Conservation (phyloP, 1,140 invertebrate genomes). For the Diabrotica undecimpunctata region DNA sequence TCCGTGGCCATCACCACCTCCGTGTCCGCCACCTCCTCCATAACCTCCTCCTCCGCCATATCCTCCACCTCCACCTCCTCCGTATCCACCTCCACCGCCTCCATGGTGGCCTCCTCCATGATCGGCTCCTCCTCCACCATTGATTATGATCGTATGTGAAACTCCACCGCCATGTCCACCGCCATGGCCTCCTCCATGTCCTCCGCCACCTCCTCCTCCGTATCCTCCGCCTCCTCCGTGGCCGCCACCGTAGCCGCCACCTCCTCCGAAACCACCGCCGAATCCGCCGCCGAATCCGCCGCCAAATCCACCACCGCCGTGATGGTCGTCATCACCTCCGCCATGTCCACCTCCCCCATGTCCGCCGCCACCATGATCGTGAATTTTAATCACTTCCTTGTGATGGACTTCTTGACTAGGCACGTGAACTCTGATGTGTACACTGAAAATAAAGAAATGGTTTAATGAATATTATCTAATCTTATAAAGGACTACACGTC, state of each 20-base stretch:
- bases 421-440: background rate
- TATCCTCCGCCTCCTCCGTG: background rate
- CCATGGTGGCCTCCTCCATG: background rate
- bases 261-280: background rate
- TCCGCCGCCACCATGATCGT: background rate
- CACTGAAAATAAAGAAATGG: background rate
- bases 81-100: background rate
- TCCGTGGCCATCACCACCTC: background rate
- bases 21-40: background rate
- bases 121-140: background rate
- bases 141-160: too few species aligned
- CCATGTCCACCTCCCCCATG: background rate
- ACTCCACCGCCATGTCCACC: background rate
- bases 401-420: background rate
- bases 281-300: background rate
- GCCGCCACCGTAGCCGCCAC: background rate
- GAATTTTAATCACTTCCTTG: conserved; percentile 1
- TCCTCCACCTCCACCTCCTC: background rate
- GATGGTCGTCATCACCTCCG: background rate
- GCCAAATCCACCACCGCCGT: background rate
- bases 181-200: background rate
- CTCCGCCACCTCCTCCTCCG: background rate
- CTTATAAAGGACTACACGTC: too few species aligned
- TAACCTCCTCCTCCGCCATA: background rate
- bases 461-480: too few species aligned